Evolutionary conservation across 2,113 vertebrate species (phyloP).

Genomic region (Pomatorhinus ruficollis): DNA sequence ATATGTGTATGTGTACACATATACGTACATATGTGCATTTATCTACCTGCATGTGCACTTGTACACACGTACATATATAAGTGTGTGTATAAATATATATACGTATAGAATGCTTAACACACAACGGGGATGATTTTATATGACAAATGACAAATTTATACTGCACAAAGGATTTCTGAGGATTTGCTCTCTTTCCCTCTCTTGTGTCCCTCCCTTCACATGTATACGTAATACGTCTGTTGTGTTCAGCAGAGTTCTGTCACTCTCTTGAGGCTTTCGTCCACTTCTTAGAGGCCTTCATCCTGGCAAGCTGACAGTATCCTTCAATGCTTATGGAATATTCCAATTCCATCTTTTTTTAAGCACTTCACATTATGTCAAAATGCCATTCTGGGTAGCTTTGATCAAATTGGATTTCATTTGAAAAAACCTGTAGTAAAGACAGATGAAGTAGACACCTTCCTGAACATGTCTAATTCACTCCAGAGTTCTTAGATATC

Average conservation of each 20-base stretch:
- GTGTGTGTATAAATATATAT: fast-evolving
- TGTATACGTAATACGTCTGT: not conserved
- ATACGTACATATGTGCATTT: not conserved
- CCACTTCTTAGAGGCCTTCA: not conserved
- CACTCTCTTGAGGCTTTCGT: not conserved
- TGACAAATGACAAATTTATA: not conserved
- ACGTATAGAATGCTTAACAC: not conserved
- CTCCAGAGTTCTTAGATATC: not conserved
- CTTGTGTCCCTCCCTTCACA: not conserved
- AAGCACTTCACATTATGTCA: not conserved
- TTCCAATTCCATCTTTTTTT: not conserved
- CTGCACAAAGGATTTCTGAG: not conserved
- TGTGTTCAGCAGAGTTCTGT: not conserved
- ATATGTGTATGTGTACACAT: not conserved
- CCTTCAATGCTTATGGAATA: not conserved
- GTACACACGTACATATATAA: too few relatives aligned
- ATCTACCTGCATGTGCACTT: fast-evolving
- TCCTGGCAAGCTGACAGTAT: not conserved
- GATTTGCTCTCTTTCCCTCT: not conserved
- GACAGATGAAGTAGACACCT: not conserved
- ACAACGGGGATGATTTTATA: not conserved
- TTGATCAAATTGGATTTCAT: not conserved
- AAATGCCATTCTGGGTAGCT: not conserved
- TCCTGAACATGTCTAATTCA: not conserved
- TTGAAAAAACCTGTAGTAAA: not conserved